Conservation (phyloP, 1,140 invertebrate genomes). For the Drosophila simulans region DNA sequence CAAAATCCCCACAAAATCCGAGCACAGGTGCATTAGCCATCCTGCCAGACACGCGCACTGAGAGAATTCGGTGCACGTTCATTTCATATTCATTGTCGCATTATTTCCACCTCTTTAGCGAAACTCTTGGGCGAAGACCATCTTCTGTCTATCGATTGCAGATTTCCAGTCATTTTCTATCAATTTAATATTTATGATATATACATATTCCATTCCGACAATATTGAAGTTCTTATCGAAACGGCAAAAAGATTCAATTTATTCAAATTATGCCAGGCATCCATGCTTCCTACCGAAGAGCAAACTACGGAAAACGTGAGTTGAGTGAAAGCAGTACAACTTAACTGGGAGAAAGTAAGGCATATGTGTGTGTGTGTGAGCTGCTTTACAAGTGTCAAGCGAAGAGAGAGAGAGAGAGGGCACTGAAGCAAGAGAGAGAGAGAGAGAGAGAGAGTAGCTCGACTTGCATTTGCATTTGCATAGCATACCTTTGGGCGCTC, state of each 20-base stretch:
- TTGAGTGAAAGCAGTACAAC: constrained; percentile 5
- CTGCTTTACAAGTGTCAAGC: constrained; percentile 74
- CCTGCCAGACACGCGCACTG: neutral
- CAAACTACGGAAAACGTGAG: constrained; percentile 5
- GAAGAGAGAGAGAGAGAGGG: constrained; percentile 9
- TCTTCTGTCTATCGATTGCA: too few relatives aligned
- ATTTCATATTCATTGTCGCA: neutral
- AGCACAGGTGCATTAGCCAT: constrained; percentile 4
- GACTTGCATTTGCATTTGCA: constrained; percentile 69
- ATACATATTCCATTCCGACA: neutral
- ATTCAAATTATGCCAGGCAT: neutral
- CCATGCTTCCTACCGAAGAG: neutral
- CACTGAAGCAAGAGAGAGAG: too few relatives aligned
- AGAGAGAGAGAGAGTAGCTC: neutral
- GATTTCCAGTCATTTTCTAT: neutral
- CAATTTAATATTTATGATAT: neutral
- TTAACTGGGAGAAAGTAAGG: constrained; percentile 1
- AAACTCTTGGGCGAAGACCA: too few relatives aligned
- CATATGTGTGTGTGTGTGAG: neutral
- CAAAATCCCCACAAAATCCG: constrained; percentile 12
- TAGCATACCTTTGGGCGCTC: constrained; percentile 77
- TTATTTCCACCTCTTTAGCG: too few relatives aligned
- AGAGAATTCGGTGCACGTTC: neutral
- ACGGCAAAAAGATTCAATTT: constrained; percentile 1
- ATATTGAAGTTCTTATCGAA: neutral